phyloP scores from a whole-genome alignment of 2,888 invertebrate species.

The Hirtodrosophila trivittata region DNA sequence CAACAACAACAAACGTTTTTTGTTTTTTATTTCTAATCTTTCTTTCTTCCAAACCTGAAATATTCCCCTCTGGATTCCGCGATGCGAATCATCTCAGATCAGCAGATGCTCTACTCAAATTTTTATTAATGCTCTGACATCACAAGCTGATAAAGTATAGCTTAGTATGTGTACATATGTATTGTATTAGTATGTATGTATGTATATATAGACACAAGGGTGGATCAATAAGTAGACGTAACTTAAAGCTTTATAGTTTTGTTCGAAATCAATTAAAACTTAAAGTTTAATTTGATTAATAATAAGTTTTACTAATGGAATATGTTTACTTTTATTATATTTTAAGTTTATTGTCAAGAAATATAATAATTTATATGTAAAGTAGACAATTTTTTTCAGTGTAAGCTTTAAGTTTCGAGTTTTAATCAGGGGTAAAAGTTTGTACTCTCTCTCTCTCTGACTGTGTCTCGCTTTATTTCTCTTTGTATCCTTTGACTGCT shows the following conservation, averaged over 20 bases:
- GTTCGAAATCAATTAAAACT: no score
- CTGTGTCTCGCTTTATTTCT: conserved; percentile 1
- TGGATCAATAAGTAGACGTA: no score
- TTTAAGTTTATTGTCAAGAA: no score
- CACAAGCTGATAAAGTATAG: conserved; percentile 15
- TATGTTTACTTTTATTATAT: no score
- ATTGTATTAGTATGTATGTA: not conserved
- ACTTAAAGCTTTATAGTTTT: no score
- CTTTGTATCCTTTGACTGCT: conserved; percentile 48
- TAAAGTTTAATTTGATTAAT: no score
- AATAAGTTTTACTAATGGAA: no score
- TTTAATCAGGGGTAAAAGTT: not conserved
- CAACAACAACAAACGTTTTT: not conserved
- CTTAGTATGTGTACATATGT: not conserved
- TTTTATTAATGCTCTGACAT: not conserved
- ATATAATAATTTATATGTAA: no score
- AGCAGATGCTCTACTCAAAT: not conserved
- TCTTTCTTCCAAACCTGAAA: conserved; percentile 27
- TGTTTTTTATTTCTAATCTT: not conserved
- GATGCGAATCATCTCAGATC: conserved; percentile 3
- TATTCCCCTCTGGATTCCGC: conserved; percentile 20
- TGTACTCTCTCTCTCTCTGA: not conserved
- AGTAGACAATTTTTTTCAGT: no score
- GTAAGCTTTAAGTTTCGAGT: conserved; percentile 43
- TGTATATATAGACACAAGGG: not conserved